phyloP scores from a whole-genome alignment of 1,140 invertebrate species.

The Grapholita molesta region DNA sequence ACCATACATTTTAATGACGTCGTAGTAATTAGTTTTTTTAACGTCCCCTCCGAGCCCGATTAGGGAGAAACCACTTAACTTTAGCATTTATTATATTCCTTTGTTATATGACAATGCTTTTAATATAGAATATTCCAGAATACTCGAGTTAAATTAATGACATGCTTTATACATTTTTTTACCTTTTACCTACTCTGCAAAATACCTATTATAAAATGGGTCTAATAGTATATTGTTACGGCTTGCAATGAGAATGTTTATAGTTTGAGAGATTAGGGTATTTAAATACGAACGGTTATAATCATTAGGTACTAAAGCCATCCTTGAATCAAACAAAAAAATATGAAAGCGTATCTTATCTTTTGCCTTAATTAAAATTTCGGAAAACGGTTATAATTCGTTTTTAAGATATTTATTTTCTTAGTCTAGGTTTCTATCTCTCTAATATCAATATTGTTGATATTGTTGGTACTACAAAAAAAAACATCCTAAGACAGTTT shows the following conservation, averaged over 20 bases:
- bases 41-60: constrained; percentile 8
- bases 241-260: no score
- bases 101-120: constrained; percentile 10
- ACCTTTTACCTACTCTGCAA: neutral
- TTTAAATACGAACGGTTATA: no score
- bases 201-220: neutral
- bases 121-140: neutral
- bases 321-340: no score
- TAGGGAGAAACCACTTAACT: constrained; percentile 13
- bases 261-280: no score
- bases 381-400: no score
- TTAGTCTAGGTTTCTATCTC: neutral
- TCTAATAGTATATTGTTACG: no score
- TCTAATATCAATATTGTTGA: neutral
- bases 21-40: constrained; percentile 12
- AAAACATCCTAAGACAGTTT: neutral
- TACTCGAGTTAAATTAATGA: neutral
- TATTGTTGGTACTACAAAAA: neutral
- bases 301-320: no score
- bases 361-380: no score
- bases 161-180: neutral
- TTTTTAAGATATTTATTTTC: no score
- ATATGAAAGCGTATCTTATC: no score
- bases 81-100: constrained; percentile 10
- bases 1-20: constrained; percentile 11